Conservation (phyloP, 2,888 invertebrate species). For the Apodemia mormo region DNA sequence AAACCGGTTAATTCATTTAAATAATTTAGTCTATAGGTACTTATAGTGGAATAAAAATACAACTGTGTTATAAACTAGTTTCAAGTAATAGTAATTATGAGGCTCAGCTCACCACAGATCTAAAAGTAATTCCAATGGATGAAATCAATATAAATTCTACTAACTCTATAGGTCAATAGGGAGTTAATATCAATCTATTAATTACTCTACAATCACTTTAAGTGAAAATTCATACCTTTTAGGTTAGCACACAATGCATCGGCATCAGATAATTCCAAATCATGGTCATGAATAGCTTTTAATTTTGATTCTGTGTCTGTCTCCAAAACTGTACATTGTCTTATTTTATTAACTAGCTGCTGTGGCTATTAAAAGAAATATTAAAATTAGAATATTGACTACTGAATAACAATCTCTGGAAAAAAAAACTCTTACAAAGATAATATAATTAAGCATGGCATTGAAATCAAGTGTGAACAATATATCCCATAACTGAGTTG, state of each 20-base stretch:
- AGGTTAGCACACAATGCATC: conserved; percentile 89
- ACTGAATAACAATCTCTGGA: neutral
- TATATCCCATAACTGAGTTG: too few species aligned
- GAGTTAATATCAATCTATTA: neutral
- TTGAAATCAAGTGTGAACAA: too few species aligned
- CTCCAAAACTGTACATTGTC: conserved; percentile 87
- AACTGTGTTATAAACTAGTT: too few species aligned
- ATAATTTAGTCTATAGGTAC: too few species aligned
- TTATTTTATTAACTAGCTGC: conserved; percentile 87
- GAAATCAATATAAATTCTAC: too few species aligned
- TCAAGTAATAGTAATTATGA: too few species aligned
- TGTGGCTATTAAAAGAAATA: conserved; percentile 81
- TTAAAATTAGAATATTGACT: neutral
- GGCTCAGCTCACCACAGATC: too few species aligned
- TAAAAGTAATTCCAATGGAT: too few species aligned
- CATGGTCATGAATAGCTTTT: conserved; percentile 84
- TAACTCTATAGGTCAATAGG: too few species aligned
- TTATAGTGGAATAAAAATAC: too few species aligned
- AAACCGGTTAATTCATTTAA: too few species aligned
- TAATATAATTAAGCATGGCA: too few species aligned
- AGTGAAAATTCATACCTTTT: conserved; percentile 83
- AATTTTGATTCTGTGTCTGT: conserved; percentile 87
- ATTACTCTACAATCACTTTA: neutral
- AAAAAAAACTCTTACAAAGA: neutral
- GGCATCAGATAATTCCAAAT: conserved; percentile 87